Evolutionary conservation across 2,888 invertebrate genomes (phyloP).

Genomic region (Pandemis cinnamomeana): DNA sequence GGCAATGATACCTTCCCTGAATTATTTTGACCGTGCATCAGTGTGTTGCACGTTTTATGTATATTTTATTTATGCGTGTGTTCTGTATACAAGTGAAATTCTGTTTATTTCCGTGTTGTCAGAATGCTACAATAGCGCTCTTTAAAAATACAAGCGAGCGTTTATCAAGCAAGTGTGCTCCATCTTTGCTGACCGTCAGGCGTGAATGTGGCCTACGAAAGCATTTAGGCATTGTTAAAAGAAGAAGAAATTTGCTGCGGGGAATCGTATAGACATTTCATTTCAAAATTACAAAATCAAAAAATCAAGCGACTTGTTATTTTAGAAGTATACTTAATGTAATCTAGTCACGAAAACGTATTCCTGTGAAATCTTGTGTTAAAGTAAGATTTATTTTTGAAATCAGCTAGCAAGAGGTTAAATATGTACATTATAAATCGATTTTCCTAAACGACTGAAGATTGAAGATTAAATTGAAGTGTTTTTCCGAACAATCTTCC

Average conservation of each 20-base stretch:
- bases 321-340: background rate
- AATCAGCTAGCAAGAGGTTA: background rate
- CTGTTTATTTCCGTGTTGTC: too few relatives aligned
- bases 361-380: background rate
- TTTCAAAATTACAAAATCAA: background rate
- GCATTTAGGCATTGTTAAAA: too few relatives aligned
- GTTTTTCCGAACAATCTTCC: background rate
- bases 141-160: too few relatives aligned
- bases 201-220: too few relatives aligned
- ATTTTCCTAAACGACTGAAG: background rate
- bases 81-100: too few relatives aligned
- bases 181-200: too few relatives aligned
- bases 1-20: background rate
- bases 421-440: background rate
- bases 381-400: conserved; percentile 5
- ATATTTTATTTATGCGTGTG: too few relatives aligned
- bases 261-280: too few relatives aligned
- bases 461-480: background rate
- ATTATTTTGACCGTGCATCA: background rate
- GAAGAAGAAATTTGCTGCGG: too few relatives aligned
- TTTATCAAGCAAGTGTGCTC: too few relatives aligned
- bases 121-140: too few relatives aligned
- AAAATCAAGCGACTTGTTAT: background rate
- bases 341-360: conserved; percentile 12
- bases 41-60: background rate